phyloP scores from a whole-genome alignment of 2,113 vertebrate species.

The Protobothrops flavoviridis region DNA sequence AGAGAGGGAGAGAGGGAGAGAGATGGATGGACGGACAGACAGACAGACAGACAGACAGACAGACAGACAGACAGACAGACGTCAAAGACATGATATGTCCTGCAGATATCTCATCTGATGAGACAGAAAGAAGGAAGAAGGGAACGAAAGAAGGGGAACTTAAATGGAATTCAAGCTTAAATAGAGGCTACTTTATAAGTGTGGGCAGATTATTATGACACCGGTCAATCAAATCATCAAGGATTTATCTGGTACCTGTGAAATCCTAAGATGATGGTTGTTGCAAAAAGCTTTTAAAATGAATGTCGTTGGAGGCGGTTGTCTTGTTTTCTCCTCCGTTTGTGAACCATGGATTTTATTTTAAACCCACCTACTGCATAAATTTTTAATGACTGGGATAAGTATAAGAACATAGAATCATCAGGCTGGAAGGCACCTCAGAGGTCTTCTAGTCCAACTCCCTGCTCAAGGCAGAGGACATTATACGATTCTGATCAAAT shows the following conservation, averaged over 20 bases:
- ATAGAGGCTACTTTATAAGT: slow-evolving; percentile 6
- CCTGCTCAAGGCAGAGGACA: too few species aligned
- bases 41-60: rapidly evolving
- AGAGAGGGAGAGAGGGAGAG: too few species aligned
- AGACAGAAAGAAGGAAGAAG: slow-evolving; percentile 22
- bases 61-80: too few species aligned
- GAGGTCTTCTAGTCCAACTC: too few species aligned
- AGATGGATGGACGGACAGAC: rapidly evolving
- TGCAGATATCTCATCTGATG: slow-evolving; percentile 47
- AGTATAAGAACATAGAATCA: too few species aligned
- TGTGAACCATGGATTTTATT: neutral
- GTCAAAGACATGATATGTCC: slow-evolving; percentile 44
- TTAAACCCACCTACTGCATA: neutral
- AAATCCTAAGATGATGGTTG: slow-evolving; percentile 20
- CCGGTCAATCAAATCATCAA: neutral
- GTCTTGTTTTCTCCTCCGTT: neutral
- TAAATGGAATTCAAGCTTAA: slow-evolving; percentile 25
- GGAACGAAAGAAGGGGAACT: slow-evolving; percentile 22
- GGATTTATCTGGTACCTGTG: slow-evolving; percentile 8
- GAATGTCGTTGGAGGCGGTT: too few species aligned
- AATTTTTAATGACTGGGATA: neutral
- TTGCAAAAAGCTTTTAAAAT: slow-evolving; percentile 11
- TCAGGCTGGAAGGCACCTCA: too few species aligned
- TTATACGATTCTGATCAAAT: too few species aligned
- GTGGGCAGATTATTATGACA: slow-evolving; percentile 12